phyloP scores from a whole-genome alignment of 1,140 invertebrate species.

The Zaprionus capensis region DNA sequence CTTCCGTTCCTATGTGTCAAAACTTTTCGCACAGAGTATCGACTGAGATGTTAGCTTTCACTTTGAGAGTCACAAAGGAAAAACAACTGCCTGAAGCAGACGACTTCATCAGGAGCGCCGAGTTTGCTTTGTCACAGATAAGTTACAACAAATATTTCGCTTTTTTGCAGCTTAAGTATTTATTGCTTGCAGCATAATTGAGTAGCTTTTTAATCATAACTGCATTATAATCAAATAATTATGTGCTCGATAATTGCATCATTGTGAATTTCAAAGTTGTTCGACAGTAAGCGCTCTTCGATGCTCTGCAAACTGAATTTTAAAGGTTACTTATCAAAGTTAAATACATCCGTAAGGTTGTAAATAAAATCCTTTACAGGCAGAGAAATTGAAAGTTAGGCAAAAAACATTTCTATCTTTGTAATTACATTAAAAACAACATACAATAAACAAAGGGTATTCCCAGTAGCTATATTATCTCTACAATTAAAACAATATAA shows the following conservation, averaged over 20 bases:
- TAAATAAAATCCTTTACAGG: too few relatives aligned
- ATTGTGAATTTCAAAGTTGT: background rate
- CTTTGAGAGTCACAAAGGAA: background rate
- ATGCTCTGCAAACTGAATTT: constrained; percentile 3
- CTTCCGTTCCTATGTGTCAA: constrained; percentile 23
- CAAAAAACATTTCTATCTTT: too few relatives aligned
- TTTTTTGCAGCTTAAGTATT: background rate
- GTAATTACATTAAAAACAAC: background rate
- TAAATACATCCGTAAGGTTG: background rate
- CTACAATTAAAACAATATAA: background rate
- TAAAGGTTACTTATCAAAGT: background rate
- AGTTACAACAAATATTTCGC: background rate
- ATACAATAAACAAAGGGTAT: background rate
- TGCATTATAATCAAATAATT: constrained; percentile 3
- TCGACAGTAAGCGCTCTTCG: background rate
- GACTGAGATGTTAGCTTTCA: constrained; percentile 6
- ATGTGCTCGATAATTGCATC: constrained; percentile 7
- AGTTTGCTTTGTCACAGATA: background rate
- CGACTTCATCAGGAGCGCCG: background rate
- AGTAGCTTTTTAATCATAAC: background rate
- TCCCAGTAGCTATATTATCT: background rate
- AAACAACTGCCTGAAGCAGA: constrained; percentile 8
- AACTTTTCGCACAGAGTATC: constrained; percentile 23
- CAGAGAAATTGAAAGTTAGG: too few relatives aligned
- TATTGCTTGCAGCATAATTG: background rate